phyloP scores from a whole-genome alignment of 2,888 invertebrate species.

The Amphimallon solstitiale region DNA sequence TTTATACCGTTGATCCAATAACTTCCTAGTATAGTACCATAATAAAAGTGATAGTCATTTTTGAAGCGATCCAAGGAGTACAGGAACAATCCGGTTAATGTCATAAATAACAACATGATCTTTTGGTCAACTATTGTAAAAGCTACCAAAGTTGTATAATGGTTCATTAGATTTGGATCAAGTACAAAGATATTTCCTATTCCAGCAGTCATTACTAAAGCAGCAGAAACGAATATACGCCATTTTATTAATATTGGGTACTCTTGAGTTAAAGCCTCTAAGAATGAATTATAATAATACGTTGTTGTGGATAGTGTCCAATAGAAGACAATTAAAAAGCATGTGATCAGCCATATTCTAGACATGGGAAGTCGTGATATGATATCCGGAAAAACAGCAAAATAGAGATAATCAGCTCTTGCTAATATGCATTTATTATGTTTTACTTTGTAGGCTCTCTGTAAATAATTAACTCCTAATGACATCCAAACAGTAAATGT shows the following conservation, averaged over 20 bases:
- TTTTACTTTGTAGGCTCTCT: conserved; percentile 9
- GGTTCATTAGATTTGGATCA: neutral
- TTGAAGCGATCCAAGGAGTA: conserved; percentile 31
- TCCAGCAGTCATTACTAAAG: neutral
- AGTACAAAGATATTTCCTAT: conserved; percentile 1
- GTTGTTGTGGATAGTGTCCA: conserved; percentile 27
- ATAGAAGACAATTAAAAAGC: conserved; percentile 32
- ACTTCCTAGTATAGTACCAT: conserved; percentile 26
- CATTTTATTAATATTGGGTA: conserved; percentile 25
- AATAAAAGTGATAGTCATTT: conserved; percentile 37
- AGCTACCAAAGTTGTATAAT: neutral
- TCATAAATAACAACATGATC: conserved; percentile 23
- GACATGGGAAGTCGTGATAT: conserved; percentile 20
- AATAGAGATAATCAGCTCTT: conserved; percentile 22
- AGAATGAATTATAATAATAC: conserved; percentile 24
- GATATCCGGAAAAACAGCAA: conserved; percentile 35
- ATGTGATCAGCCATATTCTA: conserved; percentile 34
- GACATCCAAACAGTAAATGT: conserved; percentile 34
- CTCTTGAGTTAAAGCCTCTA: conserved; percentile 34
- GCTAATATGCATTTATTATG: conserved; percentile 5
- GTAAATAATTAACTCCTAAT: conserved; percentile 1
- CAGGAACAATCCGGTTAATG: conserved; percentile 26
- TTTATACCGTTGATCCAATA: conserved; percentile 36
- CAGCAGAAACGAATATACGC: conserved; percentile 17
- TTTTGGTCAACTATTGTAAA: conserved; percentile 4